A percentile compares a stretch with the other conserved stretches of the same genome.
phyloP scores from a whole-genome alignment of 2,113 vertebrate species.

The Myotis brandtii region DNA sequence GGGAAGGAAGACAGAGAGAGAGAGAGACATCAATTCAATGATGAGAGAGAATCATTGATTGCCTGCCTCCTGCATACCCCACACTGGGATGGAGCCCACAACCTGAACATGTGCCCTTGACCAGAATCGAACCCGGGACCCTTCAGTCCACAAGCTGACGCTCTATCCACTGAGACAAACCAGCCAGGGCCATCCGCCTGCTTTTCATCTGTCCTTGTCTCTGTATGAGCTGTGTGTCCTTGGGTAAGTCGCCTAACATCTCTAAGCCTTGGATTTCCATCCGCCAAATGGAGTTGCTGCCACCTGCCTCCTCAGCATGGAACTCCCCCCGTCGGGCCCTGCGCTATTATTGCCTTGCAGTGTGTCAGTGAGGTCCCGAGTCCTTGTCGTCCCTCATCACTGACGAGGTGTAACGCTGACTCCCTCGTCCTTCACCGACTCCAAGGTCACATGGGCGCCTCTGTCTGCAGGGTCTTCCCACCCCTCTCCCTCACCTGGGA shows the following conservation, averaged over 20 bases:
- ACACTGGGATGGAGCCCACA: too few relatives aligned
- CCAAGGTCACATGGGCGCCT: background rate
- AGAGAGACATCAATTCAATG: too few relatives aligned
- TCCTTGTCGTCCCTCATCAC: background rate
- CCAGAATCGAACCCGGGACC: too few relatives aligned
- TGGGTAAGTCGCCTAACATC: background rate
- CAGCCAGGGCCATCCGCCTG: too few relatives aligned
- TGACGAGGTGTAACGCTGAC: background rate
- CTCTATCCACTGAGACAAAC: too few relatives aligned
- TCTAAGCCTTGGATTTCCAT: background rate
- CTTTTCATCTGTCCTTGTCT: background rate
- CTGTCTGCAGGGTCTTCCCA: background rate
- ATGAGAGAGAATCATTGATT: too few relatives aligned
- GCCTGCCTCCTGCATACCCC: too few relatives aligned
- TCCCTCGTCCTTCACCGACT: background rate
- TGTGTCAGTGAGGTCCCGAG: background rate
- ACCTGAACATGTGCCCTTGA: too few relatives aligned
- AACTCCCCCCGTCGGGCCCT: background rate
- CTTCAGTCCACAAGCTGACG: too few relatives aligned
- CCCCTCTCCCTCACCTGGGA: background rate
- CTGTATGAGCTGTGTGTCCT: background rate
- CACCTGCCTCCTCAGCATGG: background rate
- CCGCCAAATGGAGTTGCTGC: too few relatives aligned
- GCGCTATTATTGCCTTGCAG: fast-evolving
- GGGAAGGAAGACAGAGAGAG: too few relatives aligned